Evolutionary conservation across 2,113 vertebrate species (phyloP).

Genomic region (Myrmophylax atrothorax): DNA sequence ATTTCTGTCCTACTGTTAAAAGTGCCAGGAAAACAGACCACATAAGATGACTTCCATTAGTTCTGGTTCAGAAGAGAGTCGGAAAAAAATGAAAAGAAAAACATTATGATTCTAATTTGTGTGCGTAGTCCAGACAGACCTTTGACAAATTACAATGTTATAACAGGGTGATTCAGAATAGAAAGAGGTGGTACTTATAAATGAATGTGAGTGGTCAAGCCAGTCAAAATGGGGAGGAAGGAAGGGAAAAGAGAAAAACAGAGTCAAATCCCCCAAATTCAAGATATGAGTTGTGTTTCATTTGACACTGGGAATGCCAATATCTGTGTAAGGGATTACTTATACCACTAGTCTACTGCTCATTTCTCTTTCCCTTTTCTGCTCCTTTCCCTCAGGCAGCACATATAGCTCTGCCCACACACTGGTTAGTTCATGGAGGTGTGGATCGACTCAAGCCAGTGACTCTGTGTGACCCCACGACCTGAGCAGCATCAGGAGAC

Average conservation of each 20-base stretch:
- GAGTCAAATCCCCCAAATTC: background rate
- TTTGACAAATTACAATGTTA: background rate
- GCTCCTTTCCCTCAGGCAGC: background rate
- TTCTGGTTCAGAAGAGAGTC: conserved; percentile 26
- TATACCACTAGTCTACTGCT: background rate
- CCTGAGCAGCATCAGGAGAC: background rate
- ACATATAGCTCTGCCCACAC: background rate
- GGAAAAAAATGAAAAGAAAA: background rate
- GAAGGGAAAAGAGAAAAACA: background rate
- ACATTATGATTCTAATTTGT: background rate
- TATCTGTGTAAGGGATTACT: background rate
- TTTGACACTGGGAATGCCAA: background rate
- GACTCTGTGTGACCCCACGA: background rate
- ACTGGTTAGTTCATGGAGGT: background rate
- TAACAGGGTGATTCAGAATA: background rate
- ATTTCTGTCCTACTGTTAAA: conserved; percentile 21
- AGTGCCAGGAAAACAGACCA: conserved; percentile 41
- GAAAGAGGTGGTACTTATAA: background rate
- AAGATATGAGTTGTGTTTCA: background rate
- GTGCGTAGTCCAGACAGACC: background rate
- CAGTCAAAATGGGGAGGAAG: background rate
- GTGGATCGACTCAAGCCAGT: background rate
- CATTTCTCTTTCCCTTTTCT: background rate
- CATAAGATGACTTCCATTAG: conserved; percentile 23
- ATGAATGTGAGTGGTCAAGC: background rate